Percentiles rank a stretch among this genome's conserved stretches.
These are phyloP conservation scores for Dinoponera quadriceps DNA, from an alignment of 1,140 invertebrate species.

Conservation along the genomic window DNA sequence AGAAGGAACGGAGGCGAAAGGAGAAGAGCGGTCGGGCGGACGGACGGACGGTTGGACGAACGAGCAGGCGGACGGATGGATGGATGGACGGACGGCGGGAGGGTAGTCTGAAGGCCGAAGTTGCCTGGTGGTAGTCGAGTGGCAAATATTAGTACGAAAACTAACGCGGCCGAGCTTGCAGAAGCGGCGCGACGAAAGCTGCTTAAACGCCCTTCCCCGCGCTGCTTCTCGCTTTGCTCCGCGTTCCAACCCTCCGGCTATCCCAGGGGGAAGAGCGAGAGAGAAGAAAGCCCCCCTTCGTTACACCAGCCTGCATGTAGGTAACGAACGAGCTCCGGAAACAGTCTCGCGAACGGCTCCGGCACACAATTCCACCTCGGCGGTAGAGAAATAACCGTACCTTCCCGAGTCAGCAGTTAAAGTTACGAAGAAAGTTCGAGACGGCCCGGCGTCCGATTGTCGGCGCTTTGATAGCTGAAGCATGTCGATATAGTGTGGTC, in stretches of 20 bases:
- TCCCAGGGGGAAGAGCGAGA: conserved; percentile 6
- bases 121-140: conserved; percentile 80
- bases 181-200: conserved; percentile 83
- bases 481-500: conserved; percentile 56
- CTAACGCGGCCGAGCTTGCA: conserved; percentile 78
- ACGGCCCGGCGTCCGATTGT: conserved; percentile 21
- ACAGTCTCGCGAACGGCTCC: conserved; percentile 69
- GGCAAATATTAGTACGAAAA: conserved; percentile 86
- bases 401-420: conserved; percentile 77
- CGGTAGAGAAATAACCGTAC: conserved; percentile 70
- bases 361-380: conserved; percentile 76
- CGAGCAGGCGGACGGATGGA: conserved; percentile 36
- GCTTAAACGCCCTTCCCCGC: conserved; percentile 80
- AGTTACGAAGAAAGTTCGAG: conserved; percentile 74
- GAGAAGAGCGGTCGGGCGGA: conserved; percentile 2
- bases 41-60: conserved; percentile 22
- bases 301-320: conserved; percentile 55
- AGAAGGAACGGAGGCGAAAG: conserved; percentile 5
- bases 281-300: conserved; percentile 57
- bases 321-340: conserved; percentile 67
- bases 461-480: conserved; percentile 41
- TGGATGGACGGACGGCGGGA: conserved; percentile 25
- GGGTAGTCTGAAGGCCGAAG: conserved; percentile 55
- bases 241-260: conserved; percentile 20
- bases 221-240: conserved; percentile 47